Base-by-base conservation (phyloP, 2,888 invertebrate species). In the Dioctria linearis region DNA sequence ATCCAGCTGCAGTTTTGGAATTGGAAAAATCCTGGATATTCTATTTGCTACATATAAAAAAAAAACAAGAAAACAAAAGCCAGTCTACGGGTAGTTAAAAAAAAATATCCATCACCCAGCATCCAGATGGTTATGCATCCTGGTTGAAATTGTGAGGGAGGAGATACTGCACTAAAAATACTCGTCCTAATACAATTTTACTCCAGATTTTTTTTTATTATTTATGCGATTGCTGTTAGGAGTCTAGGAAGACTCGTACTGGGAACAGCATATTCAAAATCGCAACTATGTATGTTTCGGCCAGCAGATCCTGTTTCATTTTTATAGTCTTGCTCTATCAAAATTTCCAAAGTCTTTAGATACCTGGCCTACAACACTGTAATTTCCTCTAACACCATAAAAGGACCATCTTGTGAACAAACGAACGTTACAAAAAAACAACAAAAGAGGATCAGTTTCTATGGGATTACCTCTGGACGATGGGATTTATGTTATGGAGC, bases 361-460 rank as follows among this genome's bases (percentile, higher is more conserved):
- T 71, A 71, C 71, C 49, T 71, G 54, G 71, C 54, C 54, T 57
- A 43, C 40, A 43, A 39, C 54, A 51, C 25, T 37, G 39, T 9
- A 37, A 25, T 5, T 37, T 40, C 54, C 51, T 71, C 25, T 51
- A 25, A 25, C 25, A 25, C 25, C 25, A 25, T 25, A 25, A 51
- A 54, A 71, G 54, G 43, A 37, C 43, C 63, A 79, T 69, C 79
- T 76, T 71, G 54, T 54, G 69, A 79, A 81, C 78, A 81, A 81
- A 79, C 78, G 81, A 73, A 79, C 81, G 73, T 81, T 71, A 81
- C 79, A 63, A 25, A 25, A 25, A 25, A 25, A 25, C 25, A 25
- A 25, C 25, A 25, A 13, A 79, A 81, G 79, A 81, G 81, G 79
- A 80, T 76, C 75, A 40, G 76, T 61, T 69, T 78, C 78, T 78